Evolutionary conservation across 2,888 invertebrate species (phyloP), one percentile per base, ranked within the genome.

Genomic region (Cantharis nigra): DNA sequence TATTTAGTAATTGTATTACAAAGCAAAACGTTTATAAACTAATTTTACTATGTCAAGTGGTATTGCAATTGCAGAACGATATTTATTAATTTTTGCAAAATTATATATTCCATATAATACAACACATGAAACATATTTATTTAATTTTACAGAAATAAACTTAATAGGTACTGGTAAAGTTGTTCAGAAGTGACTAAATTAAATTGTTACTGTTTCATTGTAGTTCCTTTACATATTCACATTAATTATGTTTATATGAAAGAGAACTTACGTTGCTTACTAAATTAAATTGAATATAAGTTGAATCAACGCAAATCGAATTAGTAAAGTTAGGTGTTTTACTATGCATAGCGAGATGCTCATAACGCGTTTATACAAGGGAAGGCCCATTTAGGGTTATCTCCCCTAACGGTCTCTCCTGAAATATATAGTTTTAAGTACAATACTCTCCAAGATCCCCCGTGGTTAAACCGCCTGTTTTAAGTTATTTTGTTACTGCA

Each of bases 321-420:
- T 83, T 84, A 80, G 79, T 79, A 81, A 83, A 83, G 81, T 84
- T 82, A 79, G 79, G 80, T 80, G 82, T 83, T 83, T 83, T 81
- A 81, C 83, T 83, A 84, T 84, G 84, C 83, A 84, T 82, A 82
- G 82, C 81, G 83, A 81, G 82, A 80, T 79, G 82, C 82, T 83
- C 83, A 82, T 85, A 85, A 84, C 83, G 82, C 84, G 83, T 84
- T 84, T 85, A 85, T 85, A 83, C 82, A 80, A 83, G 82, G 83
- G 83, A 74, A 81, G 83, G 79, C 83, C 81, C 83, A 83, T 83
- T 85, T 83, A 83, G 83, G 84, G 84, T 84, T 85, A 85, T 85
- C 84, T 83, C 82, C 84, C 82, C 80, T 82, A 82, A 82, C 83
- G 82, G 77, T 80, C 79, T 80, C 83, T 81, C 81, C 82, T 83